Conservation (phyloP, 2,797 vertebrate genomes). For the Oreonectes daqikongensis region DNA sequence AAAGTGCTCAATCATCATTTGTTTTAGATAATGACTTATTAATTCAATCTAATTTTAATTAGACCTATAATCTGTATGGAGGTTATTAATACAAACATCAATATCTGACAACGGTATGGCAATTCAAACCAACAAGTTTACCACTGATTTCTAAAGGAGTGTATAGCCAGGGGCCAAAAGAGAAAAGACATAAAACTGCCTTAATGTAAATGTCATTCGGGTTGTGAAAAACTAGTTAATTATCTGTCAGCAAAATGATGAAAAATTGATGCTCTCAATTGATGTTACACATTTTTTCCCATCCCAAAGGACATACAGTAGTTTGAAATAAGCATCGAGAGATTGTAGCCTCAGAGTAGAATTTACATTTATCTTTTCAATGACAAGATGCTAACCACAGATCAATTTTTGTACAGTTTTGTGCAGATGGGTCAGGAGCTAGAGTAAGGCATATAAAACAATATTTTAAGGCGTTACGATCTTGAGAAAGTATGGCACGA, state of each 20-base stretch:
- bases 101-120: constrained; percentile 22
- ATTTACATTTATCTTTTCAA: constrained; percentile 46
- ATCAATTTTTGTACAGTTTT: constrained; percentile 18
- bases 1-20: constrained; percentile 40
- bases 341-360: constrained; percentile 49
- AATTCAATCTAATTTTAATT: constrained; percentile 31
- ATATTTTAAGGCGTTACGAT: neutral
- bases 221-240: constrained; percentile 53
- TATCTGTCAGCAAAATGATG: constrained; percentile 41
- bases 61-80: constrained; percentile 11
- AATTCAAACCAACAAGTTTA: constrained; percentile 17
- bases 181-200: constrained; percentile 22
- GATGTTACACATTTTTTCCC: constrained; percentile 45
- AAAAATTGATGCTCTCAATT: constrained; percentile 47
- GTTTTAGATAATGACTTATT: constrained; percentile 17
- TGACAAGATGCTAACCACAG: constrained; percentile 33
- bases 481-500: constrained; percentile 13
- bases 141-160: constrained; percentile 7
- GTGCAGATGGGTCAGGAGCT: constrained; percentile 3
- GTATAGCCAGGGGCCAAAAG: constrained; percentile 41
- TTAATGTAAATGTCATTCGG: constrained; percentile 40
- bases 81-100: constrained; percentile 38
- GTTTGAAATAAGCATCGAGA: constrained; percentile 46
- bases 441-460: neutral
- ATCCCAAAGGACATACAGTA: constrained; percentile 49